Base-by-base conservation (phyloP, 1,140 invertebrate species). In the Zaprionus africanus region DNA sequence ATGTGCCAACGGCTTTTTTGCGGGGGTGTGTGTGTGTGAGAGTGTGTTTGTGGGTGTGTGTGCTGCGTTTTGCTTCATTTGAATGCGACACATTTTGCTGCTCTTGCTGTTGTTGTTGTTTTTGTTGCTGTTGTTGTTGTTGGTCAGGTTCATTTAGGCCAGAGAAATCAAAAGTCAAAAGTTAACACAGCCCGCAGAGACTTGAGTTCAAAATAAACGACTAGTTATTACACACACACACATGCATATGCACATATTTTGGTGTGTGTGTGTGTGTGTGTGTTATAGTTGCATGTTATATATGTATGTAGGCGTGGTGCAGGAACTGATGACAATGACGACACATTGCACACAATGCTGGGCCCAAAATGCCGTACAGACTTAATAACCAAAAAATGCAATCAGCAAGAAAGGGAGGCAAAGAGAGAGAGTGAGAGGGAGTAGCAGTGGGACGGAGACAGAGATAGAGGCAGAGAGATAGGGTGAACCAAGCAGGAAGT, bases 321-420 rank as follows among this genome's bases (percentile, higher is more conserved):
- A 24, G 36, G 36, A 49, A 38, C 17, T 36, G 56, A 69, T 78
- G 71, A 51, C 65, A 68, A 69, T 82, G 80, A 51, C 56, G 81
- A 51, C 46, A 56, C 77, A 69, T 68, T 41, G 71, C 70, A 63
- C 70, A 67, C 57, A 67, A 53, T 70, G 66, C 68, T 28, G 41
- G 19, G n/a, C 28, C 34, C 51, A 59, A 59, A 62, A 56, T 70
- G 73, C 64, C 78, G 63, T 88, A 88, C 79, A 79, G 85, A 84
- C 84, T 88, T 88, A 88, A 88, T 88, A 88, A 88, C 85, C 84
- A 84, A 88, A 83, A 90, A 88, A 90, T 84, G 74, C 74, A 86
- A 88, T 87, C 84, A 88, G 75, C 68, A 78, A 53, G 75, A 22
- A 58, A 59, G 56, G 38, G 51, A 22, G 1, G 19, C n/a, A n/a